Evolutionary conservation across 2,113 vertebrate species (phyloP).

Genomic region (Orthochromis indermauri): DNA sequence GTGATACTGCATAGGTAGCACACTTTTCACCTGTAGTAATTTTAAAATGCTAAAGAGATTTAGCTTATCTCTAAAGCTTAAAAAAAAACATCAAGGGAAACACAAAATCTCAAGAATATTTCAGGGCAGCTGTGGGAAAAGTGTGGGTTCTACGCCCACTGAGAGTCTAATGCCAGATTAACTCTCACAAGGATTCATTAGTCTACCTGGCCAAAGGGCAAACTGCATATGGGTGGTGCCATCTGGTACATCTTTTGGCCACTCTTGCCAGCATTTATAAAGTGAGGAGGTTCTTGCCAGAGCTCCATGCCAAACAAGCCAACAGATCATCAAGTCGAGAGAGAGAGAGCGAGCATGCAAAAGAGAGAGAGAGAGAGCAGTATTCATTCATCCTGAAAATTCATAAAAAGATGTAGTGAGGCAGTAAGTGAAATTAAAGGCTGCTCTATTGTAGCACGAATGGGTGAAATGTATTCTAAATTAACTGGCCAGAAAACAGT

Average conservation of each 20-base stretch:
- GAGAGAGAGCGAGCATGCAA: background rate
- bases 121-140: slow-evolving; percentile 32
- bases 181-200: slow-evolving; percentile 68
- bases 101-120: slow-evolving; percentile 1
- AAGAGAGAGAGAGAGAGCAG: background rate
- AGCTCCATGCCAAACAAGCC: slow-evolving; percentile 11
- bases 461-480: background rate
- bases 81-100: slow-evolving; percentile 29
- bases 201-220: slow-evolving; percentile 71
- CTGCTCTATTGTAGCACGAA: background rate
- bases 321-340: slow-evolving; percentile 29
- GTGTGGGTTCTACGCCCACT: slow-evolving; percentile 24
- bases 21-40: background rate
- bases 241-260: slow-evolving; percentile 63
- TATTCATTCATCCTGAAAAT: slow-evolving; percentile 29
- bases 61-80: background rate
- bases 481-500: background rate
- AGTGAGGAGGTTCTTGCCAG: slow-evolving; percentile 33
- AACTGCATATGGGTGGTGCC: slow-evolving; percentile 59
- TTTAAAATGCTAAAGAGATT: background rate
- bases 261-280: slow-evolving; percentile 47
- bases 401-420: slow-evolving; percentile 26
- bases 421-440: slow-evolving; percentile 24
- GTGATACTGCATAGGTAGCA: background rate
- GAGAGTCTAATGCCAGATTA: slow-evolving; percentile 53